Evolutionary conservation across 2,888 invertebrate species (phyloP), one percentile per base, ranked within the genome.

Genomic region (Trissonchulus sp.): DNA sequence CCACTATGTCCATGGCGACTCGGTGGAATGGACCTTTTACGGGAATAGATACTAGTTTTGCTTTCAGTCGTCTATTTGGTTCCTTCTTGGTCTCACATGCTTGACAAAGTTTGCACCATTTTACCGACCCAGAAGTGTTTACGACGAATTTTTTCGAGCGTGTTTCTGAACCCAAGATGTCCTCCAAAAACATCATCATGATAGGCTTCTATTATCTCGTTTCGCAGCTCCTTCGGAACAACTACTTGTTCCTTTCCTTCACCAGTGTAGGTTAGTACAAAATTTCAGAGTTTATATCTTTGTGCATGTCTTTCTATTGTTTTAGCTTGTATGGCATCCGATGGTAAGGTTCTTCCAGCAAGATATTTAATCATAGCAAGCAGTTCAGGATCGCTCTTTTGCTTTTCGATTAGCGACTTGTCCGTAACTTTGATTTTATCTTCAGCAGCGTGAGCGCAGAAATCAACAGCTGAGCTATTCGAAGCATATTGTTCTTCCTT

Each of bases 21-120:
- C 78, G 74, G 37, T 80, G 77, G 76, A 80, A 79, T 8, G 80
- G 78, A 8, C 68, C 38, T 31, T 76, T 74, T 1, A 78, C 72
- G 1, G 65, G 8, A 65, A 71, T 74, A 31, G 62, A 35, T n/a
- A 48, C 8, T 34, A 77, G 63, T 15, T 77, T 74, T 28, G 77
- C 75, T 38, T 73, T 73, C 1, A 38, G 18, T 3, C 60, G 18
- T 23, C 30, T 28, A 3, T 37, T 68, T 8, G 48, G 23, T 1
- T 73, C 60, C 63, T 80, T 78, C 2, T 75, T 36, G n/a, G 68
- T 75, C 33, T 76, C 75, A 62, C 77, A 80, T 15, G 60, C 1
- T 33, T 34, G 23, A 72, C 38, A 63, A 71, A 71, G 8, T 78
- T 73, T 18, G 74, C 76, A 3, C 65, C 15, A 72, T 76, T 75